Base-by-base conservation (phyloP, 1,140 invertebrate genomes). In the Brachionus manjavacas region DNA sequence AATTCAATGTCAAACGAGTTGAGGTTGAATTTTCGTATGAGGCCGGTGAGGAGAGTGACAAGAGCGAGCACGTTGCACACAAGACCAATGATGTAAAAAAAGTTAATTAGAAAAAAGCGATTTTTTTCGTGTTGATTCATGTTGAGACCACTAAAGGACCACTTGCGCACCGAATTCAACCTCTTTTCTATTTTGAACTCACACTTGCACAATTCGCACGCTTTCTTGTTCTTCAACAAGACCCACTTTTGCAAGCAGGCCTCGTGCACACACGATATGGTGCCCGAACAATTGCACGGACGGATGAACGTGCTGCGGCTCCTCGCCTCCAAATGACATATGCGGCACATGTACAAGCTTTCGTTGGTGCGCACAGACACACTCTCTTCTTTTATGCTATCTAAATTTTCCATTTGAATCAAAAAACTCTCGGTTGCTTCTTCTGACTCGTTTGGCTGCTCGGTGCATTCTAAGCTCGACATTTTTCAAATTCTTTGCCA, bases 141-240 rank as follows among this genome's bases (percentile, higher is more conserved):
- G 28, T 72, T 11, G 3, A 72, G 28, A n/a, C 68, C 68, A 72
- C n/a, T 72, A 7, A 72, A 39, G 0, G 68, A 39, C 68, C 68
- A 72, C 3, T 72, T 72, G n/a, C 28, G 25, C 35, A 72, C 9
- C 4, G 68, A 72, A 72, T 72, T 72, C 2, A 72, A 12, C 20
- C 68, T 35, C 39, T 72, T 72, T 2, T 39, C 68, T 14, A 72
- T 72, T 41, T 95, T 94, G 89, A 97, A 98, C 87, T 95, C 94
- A 90, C 95, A 97, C 91, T 96, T 96, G 91, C 96, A 98, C 70
- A 98, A 91, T 92, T 98, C 96, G 91, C 96, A 98, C 79, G 93
- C 93, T 89, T 94, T 93, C 78, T 94, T 96, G 25, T 70, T 49
- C 6, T 95, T 96, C 84, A 95, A 94, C 86, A 96, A 96, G 86